A percentile compares a stretch with the other conserved stretches of the same genome.
These are phyloP conservation scores for Tribolium castaneum DNA, from an alignment of 1,140 invertebrate genomes.

Conservation along the genomic window DNA sequence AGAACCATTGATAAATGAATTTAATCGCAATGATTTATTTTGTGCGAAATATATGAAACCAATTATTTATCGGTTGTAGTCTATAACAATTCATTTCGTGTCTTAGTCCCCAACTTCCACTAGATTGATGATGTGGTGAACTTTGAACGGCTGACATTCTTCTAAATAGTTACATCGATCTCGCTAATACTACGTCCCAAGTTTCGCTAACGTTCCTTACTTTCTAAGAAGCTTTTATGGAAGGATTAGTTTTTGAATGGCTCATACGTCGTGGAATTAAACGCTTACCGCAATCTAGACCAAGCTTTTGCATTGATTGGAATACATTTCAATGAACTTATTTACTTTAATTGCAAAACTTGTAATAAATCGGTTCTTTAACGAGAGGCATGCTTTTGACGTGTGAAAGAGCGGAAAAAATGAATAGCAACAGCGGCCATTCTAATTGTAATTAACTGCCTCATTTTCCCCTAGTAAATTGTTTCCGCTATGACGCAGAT, in stretches of 20 bases:
- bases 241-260: conserved; percentile 16
- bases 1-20: conserved; percentile 36
- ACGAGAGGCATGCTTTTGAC: too few species aligned
- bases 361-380: too few species aligned
- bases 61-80: conserved; percentile 29
- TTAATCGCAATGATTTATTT: conserved; percentile 35
- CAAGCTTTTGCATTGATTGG: neutral
- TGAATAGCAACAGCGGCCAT: too few species aligned
- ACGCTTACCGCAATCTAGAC: neutral
- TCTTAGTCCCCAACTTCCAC: neutral
- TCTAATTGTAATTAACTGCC: too few species aligned
- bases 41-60: conserved; percentile 33
- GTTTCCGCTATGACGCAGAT: too few species aligned
- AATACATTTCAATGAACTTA: neutral
- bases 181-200: conserved; percentile 7
- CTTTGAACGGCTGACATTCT: conserved; percentile 30
- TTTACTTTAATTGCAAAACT: too few species aligned
- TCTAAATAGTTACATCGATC: conserved; percentile 32
- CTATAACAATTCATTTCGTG: conserved; percentile 10
- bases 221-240: conserved; percentile 16
- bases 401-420: too few species aligned
- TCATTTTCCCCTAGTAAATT: too few species aligned
- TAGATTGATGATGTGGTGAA: conserved; percentile 32
- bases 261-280: conserved; percentile 10
- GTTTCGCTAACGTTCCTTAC: neutral